Conservation (phyloP, 1,140 invertebrate genomes). For the Drosophila subpulchrella region DNA sequence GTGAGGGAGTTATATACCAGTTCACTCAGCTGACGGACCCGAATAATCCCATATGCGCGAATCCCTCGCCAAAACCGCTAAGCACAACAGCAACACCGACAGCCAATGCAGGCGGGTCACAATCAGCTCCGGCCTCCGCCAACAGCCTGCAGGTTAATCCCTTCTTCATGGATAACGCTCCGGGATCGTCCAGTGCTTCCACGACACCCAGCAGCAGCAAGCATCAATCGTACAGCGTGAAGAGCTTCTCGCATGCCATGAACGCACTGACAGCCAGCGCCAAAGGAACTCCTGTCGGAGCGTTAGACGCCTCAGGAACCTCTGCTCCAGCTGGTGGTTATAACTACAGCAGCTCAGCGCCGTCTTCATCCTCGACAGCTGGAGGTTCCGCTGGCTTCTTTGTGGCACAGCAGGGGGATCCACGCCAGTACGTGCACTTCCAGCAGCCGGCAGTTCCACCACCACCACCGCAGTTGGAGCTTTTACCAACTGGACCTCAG, state of each 20-base stretch:
- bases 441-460: conserved; percentile 68
- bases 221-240: conserved; percentile 76
- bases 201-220: conserved; percentile 79
- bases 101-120: conserved; percentile 67
- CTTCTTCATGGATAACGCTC: conserved; percentile 75
- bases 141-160: conserved; percentile 80
- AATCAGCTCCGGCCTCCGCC: conserved; percentile 77
- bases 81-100: conserved; percentile 62
- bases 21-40: conserved; percentile 90
- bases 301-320: conserved; percentile 40
- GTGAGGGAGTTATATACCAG: conserved; percentile 98
- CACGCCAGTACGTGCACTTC: conserved; percentile 76
- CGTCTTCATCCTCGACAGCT: conserved; percentile 49
- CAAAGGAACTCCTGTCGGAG: conserved; percentile 27
- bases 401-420: conserved; percentile 59
- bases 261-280: conserved; percentile 77
- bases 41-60: conserved; percentile 84
- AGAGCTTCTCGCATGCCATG: conserved; percentile 83
- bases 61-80: conserved; percentile 75
- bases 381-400: conserved; percentile 61
- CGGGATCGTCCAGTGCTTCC: conserved; percentile 43
- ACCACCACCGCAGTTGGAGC: conserved; percentile 53
- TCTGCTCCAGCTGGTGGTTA: conserved; percentile 26
- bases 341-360: conserved; percentile 79
- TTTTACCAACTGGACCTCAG: conserved; percentile 31